Conservation (phyloP, 2,113 vertebrate genomes). For the Lycocorax pyrrhopterus region DNA sequence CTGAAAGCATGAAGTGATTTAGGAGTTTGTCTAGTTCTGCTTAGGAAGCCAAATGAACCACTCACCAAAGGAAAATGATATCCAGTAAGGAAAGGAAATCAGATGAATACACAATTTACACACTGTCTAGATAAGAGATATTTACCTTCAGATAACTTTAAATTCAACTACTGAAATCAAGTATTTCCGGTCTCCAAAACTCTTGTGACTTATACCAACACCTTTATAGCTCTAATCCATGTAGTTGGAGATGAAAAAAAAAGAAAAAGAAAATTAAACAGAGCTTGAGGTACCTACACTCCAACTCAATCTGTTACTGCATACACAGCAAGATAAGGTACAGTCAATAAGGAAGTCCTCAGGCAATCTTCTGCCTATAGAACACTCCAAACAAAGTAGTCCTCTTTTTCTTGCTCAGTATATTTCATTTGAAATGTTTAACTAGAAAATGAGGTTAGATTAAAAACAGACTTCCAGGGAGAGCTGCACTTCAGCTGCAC, state of each 20-base stretch:
- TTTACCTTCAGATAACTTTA: conserved; percentile 58
- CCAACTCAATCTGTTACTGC: not conserved
- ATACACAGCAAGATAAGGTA: conserved; percentile 34
- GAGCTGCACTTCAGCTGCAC: not conserved
- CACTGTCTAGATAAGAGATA: conserved; percentile 30
- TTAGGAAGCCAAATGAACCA: conserved; percentile 21
- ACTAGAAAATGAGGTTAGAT: conserved; percentile 15
- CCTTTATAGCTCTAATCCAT: conserved; percentile 18
- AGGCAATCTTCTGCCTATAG: conserved; percentile 24
- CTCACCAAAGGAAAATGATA: conserved; percentile 11
- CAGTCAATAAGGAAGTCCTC: conserved; percentile 46
- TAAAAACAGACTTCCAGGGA: conserved; percentile 19
- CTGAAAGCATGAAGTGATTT: conserved; percentile 17
- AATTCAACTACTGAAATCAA: conserved; percentile 49
- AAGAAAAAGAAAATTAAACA: conserved; percentile 1
- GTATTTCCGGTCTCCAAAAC: conserved; percentile 52
- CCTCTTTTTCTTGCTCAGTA: not conserved
- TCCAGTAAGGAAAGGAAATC: conserved; percentile 19
- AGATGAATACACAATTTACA: conserved; percentile 35
- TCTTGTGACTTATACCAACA: conserved; percentile 43
- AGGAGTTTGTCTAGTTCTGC: conserved; percentile 46
- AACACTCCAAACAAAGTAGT: not conserved
- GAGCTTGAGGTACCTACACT: not conserved
- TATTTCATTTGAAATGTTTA: conserved; percentile 7
- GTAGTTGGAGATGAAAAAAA: not conserved